Conservation (phyloP, 2,113 vertebrate species). For the Thamnophis sirtalis region DNA sequence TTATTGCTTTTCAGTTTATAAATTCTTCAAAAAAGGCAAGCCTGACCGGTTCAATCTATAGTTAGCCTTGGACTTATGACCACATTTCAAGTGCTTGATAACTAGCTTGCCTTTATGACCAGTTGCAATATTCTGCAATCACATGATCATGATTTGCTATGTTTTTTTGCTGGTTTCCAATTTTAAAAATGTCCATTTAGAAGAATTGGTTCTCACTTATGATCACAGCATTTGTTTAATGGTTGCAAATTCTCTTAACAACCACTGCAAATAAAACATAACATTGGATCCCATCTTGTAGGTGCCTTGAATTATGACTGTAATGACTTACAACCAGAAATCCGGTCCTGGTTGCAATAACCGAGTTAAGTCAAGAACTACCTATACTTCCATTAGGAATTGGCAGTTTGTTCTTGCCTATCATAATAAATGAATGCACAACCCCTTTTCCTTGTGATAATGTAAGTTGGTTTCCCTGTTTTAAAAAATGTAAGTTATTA, state of each 20-base stretch:
- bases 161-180: too few species aligned
- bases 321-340: background rate
- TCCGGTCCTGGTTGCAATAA: too few species aligned
- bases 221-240: too few species aligned
- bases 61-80: too few species aligned
- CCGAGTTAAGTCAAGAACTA: background rate
- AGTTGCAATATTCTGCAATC: too few species aligned
- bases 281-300: background rate
- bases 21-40: background rate
- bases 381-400: background rate
- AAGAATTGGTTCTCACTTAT: too few species aligned
- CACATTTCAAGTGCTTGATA: too few species aligned
- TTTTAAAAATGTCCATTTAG: too few species aligned
- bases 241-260: too few species aligned
- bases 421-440: background rate
- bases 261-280: background rate
- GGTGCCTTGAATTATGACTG: background rate
- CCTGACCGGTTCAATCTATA: background rate
- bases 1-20: background rate
- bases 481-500: background rate
- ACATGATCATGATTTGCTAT: too few species aligned
- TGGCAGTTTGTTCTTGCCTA: background rate
- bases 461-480: background rate
- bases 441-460: background rate
- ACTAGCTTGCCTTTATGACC: too few species aligned